Evolutionary conservation across 2,113 vertebrate species (phyloP).

Genomic region (Andinoacara biseriatus): DNA sequence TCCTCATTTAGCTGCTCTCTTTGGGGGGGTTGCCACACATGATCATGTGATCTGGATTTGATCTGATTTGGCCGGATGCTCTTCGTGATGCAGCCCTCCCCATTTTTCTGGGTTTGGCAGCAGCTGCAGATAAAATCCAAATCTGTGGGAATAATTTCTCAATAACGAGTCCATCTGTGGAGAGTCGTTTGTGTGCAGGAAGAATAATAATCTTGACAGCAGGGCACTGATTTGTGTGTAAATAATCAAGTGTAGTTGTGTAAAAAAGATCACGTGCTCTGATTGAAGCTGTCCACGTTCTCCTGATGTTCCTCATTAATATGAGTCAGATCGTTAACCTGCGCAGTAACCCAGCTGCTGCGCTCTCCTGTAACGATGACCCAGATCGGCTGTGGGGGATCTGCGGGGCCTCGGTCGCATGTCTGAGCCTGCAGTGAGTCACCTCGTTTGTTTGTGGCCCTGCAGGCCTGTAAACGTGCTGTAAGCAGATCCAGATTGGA

Average conservation of each 20-base stretch:
- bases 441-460: background rate
- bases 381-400: background rate
- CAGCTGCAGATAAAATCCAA: background rate
- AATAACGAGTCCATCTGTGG: background rate
- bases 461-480: background rate
- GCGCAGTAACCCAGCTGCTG: background rate
- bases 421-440: background rate
- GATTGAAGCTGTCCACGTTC: background rate
- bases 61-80: background rate
- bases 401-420: background rate
- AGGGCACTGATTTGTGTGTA: background rate
- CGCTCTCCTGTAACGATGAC: background rate
- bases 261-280: background rate
- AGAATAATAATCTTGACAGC: background rate
- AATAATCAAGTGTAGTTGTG: background rate
- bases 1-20: background rate
- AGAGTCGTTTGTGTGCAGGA: background rate
- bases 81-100: no score
- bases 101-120: no score
- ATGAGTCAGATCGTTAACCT: background rate
- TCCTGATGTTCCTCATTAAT: background rate
- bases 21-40: background rate
- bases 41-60: background rate
- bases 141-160: background rate
- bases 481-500: constrained; percentile 7